Base-by-base conservation (phyloP, 30 jellyfish, hydroid and myxozoan genomes). In the Catostylus mosaicus region DNA sequence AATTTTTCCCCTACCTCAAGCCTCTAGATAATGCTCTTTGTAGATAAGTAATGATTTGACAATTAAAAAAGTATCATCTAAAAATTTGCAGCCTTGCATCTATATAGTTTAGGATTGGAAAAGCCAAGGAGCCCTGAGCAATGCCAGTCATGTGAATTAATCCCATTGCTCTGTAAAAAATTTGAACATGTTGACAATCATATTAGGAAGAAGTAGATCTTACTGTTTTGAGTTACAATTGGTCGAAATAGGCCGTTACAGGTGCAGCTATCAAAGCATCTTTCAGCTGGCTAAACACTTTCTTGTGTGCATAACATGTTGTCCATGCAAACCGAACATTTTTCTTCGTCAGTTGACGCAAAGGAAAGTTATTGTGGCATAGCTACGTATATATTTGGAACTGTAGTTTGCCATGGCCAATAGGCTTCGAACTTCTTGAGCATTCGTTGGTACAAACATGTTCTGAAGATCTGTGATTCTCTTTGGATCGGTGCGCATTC, bases 401-500 rank as follows among this genome's bases (percentile, higher is more conserved):
- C 76, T 80, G 77, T 80, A 80, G 52, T 66, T 80, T 10, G 83
- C 84, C 84, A 80, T 80, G 59, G 75, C 89, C 47, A 75, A 88
- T 47, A 85, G 67, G 34, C 84, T 67, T 60, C 89, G 19, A 29
- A 85, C 90, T 30, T 85, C 95, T 37, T 69, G 83, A 26, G 69
- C 77, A 63, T 79, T 66, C 46, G 65, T 31, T 62, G 90, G 90
- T 36, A 23, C 33, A 22, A 79, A 30, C 56, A 32, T 19, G 33
- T 75, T 75, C 75, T 48, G 56, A n/a, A 50, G 30, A 30, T 71
- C 83, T 76, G 24, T 22, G 31, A 62, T 34, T 37, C 78, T 32
- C 40, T 56, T 76, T 30, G 90, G 83, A 52, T 79, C 90, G 24
- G 90, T 83, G 82, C 82, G 90, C 32, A 73, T 79, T 23, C 90